phyloP scores from a whole-genome alignment of 2,888 invertebrate species.

The Luffia ferchaultella region DNA sequence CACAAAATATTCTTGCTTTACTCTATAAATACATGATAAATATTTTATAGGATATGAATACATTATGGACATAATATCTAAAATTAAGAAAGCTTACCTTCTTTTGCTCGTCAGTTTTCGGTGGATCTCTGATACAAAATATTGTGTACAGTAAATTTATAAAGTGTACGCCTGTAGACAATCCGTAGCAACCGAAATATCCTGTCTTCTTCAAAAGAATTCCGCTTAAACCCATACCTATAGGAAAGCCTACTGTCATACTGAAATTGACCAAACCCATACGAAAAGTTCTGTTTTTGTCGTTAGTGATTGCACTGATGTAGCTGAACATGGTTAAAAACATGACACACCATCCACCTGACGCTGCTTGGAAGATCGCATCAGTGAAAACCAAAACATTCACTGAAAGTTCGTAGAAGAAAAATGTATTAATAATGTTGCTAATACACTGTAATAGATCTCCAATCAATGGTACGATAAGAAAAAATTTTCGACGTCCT shows the following conservation, averaged over 20 bases:
- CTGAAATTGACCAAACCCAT: conserved; percentile 87
- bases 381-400: conserved; percentile 78
- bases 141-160: conserved; percentile 73
- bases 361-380: conserved; percentile 76
- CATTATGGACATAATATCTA: too few species aligned
- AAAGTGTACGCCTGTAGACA: conserved; percentile 71
- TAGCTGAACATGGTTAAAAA: conserved; percentile 84
- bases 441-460: conserved; percentile 75
- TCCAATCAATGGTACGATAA: conserved; percentile 75
- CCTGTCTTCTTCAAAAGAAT: conserved; percentile 73
- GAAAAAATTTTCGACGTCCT: conserved; percentile 75
- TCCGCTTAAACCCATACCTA: conserved; percentile 87
- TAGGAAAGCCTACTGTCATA: conserved; percentile 83
- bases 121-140: conserved; percentile 71
- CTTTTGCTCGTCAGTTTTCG: conserved; percentile 32
- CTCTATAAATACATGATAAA: too few species aligned
- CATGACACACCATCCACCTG: conserved; percentile 84
- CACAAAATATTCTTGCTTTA: too few species aligned
- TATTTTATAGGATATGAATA: too few species aligned
- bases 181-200: conserved; percentile 79
- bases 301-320: conserved; percentile 80
- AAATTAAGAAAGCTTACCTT: conserved; percentile 31
- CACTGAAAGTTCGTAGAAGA: conserved; percentile 76
- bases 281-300: conserved; percentile 79
- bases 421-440: conserved; percentile 78